Percentiles rank a stretch among this genome's conserved stretches.
phyloP scores from a whole-genome alignment of 1,140 invertebrate species.

The Nasonia vitripennis region DNA sequence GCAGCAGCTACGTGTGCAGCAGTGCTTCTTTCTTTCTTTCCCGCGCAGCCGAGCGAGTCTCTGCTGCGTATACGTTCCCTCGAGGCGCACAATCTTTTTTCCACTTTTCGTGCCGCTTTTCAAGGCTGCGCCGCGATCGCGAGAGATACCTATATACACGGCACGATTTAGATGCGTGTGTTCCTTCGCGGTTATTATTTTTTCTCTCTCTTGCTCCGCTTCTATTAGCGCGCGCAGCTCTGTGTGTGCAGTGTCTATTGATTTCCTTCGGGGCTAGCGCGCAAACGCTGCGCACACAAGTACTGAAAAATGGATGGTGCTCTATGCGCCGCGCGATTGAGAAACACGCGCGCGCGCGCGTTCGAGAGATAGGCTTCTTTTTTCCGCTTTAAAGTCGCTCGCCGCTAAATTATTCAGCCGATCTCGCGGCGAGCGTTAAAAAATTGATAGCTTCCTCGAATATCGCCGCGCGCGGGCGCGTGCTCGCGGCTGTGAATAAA shows the following conservation, averaged over 20 bases:
- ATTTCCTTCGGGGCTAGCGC: neutral
- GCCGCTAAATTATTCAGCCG: neutral
- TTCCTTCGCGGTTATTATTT: neutral
- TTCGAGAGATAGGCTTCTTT: neutral
- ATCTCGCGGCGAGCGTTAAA: neutral
- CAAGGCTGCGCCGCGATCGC: conserved; percentile 11
- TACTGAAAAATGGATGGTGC: neutral
- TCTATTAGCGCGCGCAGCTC: too few species aligned
- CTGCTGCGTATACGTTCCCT: neutral
- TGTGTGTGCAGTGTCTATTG: neutral
- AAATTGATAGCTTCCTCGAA: neutral
- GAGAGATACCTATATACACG: neutral
- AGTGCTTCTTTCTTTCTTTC: conserved; percentile 5
- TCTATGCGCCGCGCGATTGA: neutral
- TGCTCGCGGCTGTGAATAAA: neutral
- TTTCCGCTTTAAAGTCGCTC: neutral
- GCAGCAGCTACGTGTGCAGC: neutral
- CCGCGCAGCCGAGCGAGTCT: neutral
- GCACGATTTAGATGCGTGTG: conserved; percentile 1
- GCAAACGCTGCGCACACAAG: too few species aligned
- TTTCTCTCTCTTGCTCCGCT: neutral
- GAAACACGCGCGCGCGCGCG: neutral
- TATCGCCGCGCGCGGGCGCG: neutral
- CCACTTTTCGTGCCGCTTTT: conserved; percentile 48
- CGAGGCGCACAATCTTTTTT: conserved; percentile 17